These are phyloP conservation scores for Lasioglossum baleicum DNA, from an alignment of 1,140 invertebrate species.

Conservation along the genomic window DNA sequence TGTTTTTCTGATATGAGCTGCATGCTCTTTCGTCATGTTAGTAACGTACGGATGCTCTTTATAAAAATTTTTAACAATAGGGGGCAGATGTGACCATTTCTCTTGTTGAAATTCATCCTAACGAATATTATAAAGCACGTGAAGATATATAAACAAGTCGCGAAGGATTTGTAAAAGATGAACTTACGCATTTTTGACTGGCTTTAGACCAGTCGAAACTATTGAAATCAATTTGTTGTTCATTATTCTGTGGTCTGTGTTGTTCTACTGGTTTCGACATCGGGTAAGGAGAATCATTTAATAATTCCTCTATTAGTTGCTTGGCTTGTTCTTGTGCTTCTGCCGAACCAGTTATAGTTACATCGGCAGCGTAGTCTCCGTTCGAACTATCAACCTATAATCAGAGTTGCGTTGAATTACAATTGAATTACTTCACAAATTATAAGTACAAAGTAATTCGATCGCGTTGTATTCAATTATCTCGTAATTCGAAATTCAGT, in stretches of 20 bases:
- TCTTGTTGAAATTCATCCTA: conserved; percentile 81
- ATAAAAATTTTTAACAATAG: conserved; percentile 92
- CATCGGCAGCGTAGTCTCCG: conserved; percentile 72
- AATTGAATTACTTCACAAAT: too few relatives aligned
- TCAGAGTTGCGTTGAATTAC: too few relatives aligned
- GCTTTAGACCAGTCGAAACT: conserved; percentile 31
- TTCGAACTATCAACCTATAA: conserved; percentile 68
- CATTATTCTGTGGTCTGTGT: not conserved
- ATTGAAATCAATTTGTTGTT: conserved; percentile 24
- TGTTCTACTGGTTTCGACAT: not conserved
- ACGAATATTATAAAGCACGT: conserved; percentile 59
- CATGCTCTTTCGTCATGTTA: conserved; percentile 83
- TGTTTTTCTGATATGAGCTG: conserved; percentile 81
- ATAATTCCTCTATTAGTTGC: conserved; percentile 80
- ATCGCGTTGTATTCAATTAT: too few relatives aligned
- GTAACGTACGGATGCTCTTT: conserved; percentile 87
- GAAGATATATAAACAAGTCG: not conserved
- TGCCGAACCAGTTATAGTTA: conserved; percentile 80
- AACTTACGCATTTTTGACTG: conserved; percentile 53
- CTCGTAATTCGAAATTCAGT: too few relatives aligned
- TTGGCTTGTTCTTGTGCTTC: conserved; percentile 80
- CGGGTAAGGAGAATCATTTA: conserved; percentile 31
- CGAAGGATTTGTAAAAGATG: conserved; percentile 15
- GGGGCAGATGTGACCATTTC: conserved; percentile 83
- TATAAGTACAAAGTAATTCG: too few relatives aligned